These are phyloP conservation scores for Caenorhabditis sp. DNA, from an alignment of 2,888 invertebrate genomes.

Conservation along the genomic window DNA sequence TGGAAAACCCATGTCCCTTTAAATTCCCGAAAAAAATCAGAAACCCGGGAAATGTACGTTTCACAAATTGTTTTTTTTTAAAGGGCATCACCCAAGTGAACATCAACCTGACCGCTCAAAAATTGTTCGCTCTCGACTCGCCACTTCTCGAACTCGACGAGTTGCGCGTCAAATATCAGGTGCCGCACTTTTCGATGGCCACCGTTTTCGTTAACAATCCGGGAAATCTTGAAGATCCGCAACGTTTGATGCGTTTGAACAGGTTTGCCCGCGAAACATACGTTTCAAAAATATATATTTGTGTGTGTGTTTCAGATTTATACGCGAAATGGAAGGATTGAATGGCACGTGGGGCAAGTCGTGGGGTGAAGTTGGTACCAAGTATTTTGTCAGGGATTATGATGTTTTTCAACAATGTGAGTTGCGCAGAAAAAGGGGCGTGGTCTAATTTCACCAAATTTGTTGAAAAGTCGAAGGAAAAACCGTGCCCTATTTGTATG, in stretches of 20 bases:
- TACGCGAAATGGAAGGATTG: constrained; percentile 63
- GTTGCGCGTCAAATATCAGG: constrained; percentile 59
- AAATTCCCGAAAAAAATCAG: too few relatives aligned
- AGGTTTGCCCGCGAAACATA: constrained; percentile 10
- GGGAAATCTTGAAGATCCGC: constrained; percentile 57
- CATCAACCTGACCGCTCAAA: constrained; percentile 64
- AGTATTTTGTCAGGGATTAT: constrained; percentile 66
- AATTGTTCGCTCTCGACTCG: constrained; percentile 65
- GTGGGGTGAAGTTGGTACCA: constrained; percentile 63
- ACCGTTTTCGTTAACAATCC: constrained; percentile 61
- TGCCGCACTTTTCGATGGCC: constrained; percentile 61
- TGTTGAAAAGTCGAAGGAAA: too few relatives aligned
- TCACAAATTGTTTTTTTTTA: too few relatives aligned
- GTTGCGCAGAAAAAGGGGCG: constrained; percentile 6
- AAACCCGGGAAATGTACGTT: too few relatives aligned
- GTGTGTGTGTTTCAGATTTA: constrained; percentile 38
- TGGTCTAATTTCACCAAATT: too few relatives aligned
- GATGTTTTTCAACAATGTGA: constrained; percentile 59
- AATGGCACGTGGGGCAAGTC: constrained; percentile 62
- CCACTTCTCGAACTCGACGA: constrained; percentile 54
- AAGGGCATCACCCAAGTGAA: constrained; percentile 66
- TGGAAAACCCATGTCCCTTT: too few relatives aligned
- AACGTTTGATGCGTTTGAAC: constrained; percentile 55
- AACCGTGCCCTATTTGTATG: too few relatives aligned
- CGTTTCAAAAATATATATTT: neutral